These are phyloP conservation scores for Paramormyrops kingsleyae DNA, from an alignment of 2,113 vertebrate species.

Conservation along the genomic window DNA sequence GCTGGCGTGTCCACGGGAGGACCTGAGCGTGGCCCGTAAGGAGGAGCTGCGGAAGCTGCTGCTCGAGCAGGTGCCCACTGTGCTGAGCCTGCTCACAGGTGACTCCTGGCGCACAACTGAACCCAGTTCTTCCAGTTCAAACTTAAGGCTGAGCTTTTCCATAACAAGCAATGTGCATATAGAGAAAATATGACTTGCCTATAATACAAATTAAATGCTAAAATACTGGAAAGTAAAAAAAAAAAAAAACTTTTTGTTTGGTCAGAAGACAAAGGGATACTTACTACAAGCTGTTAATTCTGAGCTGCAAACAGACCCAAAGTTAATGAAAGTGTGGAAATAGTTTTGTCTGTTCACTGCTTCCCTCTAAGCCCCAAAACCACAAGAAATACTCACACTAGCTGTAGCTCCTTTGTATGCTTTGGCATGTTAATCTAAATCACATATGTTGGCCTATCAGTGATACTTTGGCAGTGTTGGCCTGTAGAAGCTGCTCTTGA, in stretches of 20 bases:
- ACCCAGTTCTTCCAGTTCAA: neutral
- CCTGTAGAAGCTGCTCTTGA: neutral
- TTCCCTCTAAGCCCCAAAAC: neutral
- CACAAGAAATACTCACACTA: neutral
- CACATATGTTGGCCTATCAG: neutral
- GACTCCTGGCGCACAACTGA: constrained; percentile 36
- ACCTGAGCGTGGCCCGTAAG: constrained; percentile 87
- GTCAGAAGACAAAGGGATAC: neutral
- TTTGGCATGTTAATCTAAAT: neutral
- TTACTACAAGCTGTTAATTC: neutral
- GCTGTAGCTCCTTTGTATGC: neutral
- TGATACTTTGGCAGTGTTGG: neutral
- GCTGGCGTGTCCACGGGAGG: constrained; percentile 90
- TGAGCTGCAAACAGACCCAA: neutral
- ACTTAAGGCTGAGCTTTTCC: neutral
- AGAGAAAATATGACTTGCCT: neutral
- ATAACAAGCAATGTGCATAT: neutral
- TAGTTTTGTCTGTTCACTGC: neutral
- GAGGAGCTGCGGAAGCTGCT: constrained; percentile 92
- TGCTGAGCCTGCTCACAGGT: constrained; percentile 90
- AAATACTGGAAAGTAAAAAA: neutral
- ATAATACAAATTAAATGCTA: neutral
- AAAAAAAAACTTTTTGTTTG: neutral
- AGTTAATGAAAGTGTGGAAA: neutral
- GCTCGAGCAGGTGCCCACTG: constrained; percentile 88